Conservation (phyloP, 2,113 vertebrate species). For the Oxyura jamaicensis region DNA sequence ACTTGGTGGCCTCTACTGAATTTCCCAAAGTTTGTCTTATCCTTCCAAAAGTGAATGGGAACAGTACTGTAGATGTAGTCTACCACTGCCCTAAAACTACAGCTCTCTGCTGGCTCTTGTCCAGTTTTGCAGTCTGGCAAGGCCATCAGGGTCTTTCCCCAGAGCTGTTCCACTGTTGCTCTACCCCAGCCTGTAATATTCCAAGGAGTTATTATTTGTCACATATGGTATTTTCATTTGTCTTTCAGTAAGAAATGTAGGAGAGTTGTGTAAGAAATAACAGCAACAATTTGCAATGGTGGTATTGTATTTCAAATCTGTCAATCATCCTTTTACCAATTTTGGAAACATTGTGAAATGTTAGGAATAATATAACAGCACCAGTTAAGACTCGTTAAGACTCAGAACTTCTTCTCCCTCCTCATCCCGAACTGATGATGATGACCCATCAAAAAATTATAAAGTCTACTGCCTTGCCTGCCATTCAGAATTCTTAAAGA, state of each 20-base stretch:
- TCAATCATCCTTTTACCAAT: not conserved
- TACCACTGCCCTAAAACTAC: not conserved
- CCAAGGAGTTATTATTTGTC: not conserved
- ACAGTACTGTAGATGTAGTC: not conserved
- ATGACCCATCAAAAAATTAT: not conserved
- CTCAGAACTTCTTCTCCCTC: not conserved
- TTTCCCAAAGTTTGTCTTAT: not conserved
- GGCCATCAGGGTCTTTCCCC: not conserved
- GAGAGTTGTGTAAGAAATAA: not conserved
- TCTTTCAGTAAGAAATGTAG: not conserved
- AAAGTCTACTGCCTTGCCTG: constrained; percentile 3
- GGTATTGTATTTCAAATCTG: not conserved
- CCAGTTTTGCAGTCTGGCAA: not conserved
- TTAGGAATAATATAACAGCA: not conserved
- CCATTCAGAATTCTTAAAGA: not conserved
- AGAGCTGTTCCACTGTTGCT: not conserved
- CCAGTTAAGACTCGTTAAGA: not conserved
- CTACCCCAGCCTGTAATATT: not conserved
- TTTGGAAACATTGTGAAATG: not conserved
- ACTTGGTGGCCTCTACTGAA: not conserved
- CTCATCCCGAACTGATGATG: not conserved
- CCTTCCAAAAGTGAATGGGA: not conserved
- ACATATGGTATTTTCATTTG: not conserved
- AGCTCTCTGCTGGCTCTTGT: not conserved
- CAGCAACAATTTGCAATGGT: not conserved